Conservation (phyloP, 1,140 invertebrate species). For the Dufourea novaeangliae region DNA sequence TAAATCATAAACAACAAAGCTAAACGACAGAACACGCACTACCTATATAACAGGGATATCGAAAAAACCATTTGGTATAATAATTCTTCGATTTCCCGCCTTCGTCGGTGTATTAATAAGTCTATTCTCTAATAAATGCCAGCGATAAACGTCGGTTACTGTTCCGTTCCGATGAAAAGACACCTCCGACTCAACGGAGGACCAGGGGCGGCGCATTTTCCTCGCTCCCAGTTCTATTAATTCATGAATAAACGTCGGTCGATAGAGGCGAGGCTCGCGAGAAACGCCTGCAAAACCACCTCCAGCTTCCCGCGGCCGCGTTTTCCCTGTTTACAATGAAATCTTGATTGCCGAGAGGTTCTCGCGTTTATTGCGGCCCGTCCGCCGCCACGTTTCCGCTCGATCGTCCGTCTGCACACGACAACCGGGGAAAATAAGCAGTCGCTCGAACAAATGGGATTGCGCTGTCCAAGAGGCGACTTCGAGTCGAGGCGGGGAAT, state of each 20-base stretch:
- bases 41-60: no score
- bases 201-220: no score
- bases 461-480: conserved; percentile 51
- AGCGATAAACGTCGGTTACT: conserved; percentile 2
- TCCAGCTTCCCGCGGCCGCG: background rate
- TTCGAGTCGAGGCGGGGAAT: conserved; percentile 35
- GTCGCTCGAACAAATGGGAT: conserved; percentile 60
- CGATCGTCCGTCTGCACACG: conserved; percentile 24
- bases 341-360: conserved; percentile 13
- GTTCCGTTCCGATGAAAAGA: background rate
- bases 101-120: background rate
- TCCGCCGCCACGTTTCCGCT: conserved; percentile 9
- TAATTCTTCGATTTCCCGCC: no score
- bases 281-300: conserved; percentile 22
- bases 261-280: background rate
- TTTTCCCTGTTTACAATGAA: conserved; percentile 9
- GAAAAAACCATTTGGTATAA: no score
- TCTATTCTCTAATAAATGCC: background rate
- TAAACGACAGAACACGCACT: no score
- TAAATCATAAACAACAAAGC: no score
- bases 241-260: conserved; percentile 2
- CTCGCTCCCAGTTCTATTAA: background rate
- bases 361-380: conserved; percentile 21
- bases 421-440: conserved; percentile 57
- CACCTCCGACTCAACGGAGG: no score